phyloP scores from a whole-genome alignment of 2,797 vertebrate genomes.

The Syndactyla subalaris region DNA sequence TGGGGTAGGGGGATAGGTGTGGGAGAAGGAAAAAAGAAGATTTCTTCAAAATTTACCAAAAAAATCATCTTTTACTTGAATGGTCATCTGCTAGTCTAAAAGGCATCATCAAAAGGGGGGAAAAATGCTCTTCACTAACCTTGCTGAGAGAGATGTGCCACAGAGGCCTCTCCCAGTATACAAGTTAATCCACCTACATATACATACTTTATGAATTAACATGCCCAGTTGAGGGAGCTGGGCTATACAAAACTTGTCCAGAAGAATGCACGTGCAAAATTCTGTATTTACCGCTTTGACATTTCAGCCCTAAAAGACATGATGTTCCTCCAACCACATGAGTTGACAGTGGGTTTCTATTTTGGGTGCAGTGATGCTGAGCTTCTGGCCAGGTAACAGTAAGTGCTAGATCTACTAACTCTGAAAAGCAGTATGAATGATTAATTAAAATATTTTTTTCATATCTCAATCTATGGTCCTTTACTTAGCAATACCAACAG shows the following conservation, averaged over 20 bases:
- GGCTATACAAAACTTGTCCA: background rate
- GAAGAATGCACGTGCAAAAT: background rate
- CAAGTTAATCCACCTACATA: background rate
- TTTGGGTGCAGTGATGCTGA: background rate
- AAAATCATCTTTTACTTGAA: background rate
- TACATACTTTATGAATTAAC: background rate
- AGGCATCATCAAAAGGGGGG: background rate
- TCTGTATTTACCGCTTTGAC: background rate
- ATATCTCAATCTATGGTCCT: background rate
- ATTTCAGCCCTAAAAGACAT: background rate
- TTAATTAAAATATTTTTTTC: background rate
- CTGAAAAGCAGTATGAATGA: background rate
- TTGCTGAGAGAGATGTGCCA: background rate
- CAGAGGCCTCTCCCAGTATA: background rate
- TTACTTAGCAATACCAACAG: background rate
- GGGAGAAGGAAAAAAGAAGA: background rate
- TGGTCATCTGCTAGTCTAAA: background rate
- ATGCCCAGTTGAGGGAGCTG: background rate
- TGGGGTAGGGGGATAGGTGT: too few relatives aligned
- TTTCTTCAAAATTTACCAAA: background rate
- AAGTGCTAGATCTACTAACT: background rate
- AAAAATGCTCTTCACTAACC: background rate
- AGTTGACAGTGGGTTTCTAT: background rate
- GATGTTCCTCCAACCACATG: background rate
- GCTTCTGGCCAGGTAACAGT: background rate